A percentile compares a stretch with the other conserved stretches of the same genome.
phyloP scores from a whole-genome alignment of 2,888 invertebrate genomes.

The Ecliptopera silaceata region DNA sequence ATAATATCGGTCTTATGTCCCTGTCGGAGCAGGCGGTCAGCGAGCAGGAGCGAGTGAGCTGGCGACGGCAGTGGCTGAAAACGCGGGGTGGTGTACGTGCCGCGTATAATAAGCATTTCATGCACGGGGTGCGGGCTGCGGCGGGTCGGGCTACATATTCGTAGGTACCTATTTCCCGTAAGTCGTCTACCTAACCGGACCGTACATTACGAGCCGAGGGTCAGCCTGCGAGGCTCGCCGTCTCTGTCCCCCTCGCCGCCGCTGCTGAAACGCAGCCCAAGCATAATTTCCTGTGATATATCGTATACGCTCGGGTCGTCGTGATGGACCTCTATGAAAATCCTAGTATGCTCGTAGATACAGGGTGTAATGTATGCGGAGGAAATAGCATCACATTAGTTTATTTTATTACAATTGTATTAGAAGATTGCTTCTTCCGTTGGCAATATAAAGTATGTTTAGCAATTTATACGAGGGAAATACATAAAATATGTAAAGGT shows the following conservation, averaged over 20 bases:
- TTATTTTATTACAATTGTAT: slow-evolving; percentile 36
- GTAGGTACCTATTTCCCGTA: slow-evolving; percentile 77
- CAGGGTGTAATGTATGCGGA: slow-evolving; percentile 52
- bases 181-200: slow-evolving; percentile 84
- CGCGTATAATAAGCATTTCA: slow-evolving; percentile 85
- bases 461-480: slow-evolving; percentile 39
- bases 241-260: slow-evolving; percentile 74
- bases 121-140: slow-evolving; percentile 77
- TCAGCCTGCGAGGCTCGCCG: slow-evolving; percentile 69
- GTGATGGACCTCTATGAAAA: slow-evolving; percentile 74
- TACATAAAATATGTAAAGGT: slow-evolving; percentile 55
- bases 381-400: slow-evolving; percentile 44
- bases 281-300: slow-evolving; percentile 82
- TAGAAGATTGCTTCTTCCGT: slow-evolving; percentile 30
- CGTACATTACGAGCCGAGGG: slow-evolving; percentile 83
- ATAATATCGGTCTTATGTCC: slow-evolving; percentile 80
- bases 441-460: slow-evolving; percentile 34
- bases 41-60: slow-evolving; percentile 64
- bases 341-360: slow-evolving; percentile 54
- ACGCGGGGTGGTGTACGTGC: slow-evolving; percentile 80
- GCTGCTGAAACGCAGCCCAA: slow-evolving; percentile 61
- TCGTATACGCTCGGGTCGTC: slow-evolving; percentile 67
- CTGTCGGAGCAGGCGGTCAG: slow-evolving; percentile 60
- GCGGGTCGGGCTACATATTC: slow-evolving; percentile 71
- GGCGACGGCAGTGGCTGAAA: slow-evolving; percentile 53